Evolutionary conservation across 2,888 invertebrate species (phyloP).

Genomic region (Tipula helvola): DNA sequence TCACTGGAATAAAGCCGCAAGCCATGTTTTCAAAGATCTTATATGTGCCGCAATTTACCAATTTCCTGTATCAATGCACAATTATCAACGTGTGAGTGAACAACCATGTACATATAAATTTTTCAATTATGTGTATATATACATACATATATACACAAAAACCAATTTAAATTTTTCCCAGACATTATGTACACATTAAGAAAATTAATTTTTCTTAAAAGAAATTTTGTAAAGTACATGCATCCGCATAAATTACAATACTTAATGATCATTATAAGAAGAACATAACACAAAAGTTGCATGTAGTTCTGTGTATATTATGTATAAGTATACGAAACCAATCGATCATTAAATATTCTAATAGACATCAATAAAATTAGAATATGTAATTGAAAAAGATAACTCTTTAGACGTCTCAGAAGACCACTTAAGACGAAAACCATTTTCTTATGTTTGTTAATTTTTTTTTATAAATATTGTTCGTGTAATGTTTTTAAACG

Average conservation of each 20-base stretch:
- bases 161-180: not conserved
- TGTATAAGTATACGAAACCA: not conserved
- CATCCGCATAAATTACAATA: conserved; percentile 4
- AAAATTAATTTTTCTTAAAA: not conserved
- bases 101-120: not conserved
- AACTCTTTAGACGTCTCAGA: not conserved
- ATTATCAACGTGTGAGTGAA: not conserved
- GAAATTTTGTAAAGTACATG: not conserved
- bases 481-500: not conserved
- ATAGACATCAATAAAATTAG: not conserved
- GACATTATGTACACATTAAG: not conserved
- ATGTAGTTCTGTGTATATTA: not conserved
- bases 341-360: not conserved
- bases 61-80: not conserved
- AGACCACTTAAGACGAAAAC: not conserved
- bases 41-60: not conserved
- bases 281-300: not conserved
- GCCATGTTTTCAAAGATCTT: not conserved
- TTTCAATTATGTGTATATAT: not conserved
- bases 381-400: not conserved
- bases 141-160: not conserved
- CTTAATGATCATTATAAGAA: not conserved
- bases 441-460: not conserved
- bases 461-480: not conserved
- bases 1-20: not conserved